Evolutionary conservation across 1,140 invertebrate species (phyloP).

Genomic region (Centruroides sculpturatus): DNA sequence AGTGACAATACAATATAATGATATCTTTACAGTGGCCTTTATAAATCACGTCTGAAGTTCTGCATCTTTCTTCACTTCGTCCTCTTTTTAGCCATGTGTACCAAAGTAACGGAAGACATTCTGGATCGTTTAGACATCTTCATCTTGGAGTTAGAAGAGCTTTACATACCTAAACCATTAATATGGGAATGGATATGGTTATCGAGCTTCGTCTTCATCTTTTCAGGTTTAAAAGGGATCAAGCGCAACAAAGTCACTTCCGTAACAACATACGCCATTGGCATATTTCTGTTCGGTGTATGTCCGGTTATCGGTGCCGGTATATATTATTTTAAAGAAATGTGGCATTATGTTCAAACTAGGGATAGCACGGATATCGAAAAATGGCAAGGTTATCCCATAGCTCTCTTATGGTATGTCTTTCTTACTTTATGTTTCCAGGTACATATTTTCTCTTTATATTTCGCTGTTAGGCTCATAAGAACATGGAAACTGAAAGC

Average conservation of each 20-base stretch:
- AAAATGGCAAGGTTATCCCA: conserved; percentile 60
- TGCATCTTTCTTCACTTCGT: conserved; percentile 86
- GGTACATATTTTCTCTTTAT: conserved; percentile 77
- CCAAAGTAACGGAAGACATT: conserved; percentile 76
- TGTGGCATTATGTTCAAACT: conserved; percentile 58
- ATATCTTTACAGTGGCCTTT: conserved; percentile 58
- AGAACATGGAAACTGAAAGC: conserved; percentile 48
- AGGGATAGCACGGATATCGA: conserved; percentile 26
- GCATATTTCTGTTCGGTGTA: conserved; percentile 59
- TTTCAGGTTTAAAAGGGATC: conserved; percentile 70
- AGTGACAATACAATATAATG: too few species aligned
- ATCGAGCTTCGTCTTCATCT: conserved; percentile 63
- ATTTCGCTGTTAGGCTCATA: conserved; percentile 73
- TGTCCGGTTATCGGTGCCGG: conserved; percentile 65
- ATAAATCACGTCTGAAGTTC: conserved; percentile 80
- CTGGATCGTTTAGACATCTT: conserved; percentile 84
- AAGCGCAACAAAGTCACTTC: conserved; percentile 62
- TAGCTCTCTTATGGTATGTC: conserved; percentile 83
- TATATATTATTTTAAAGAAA: conserved; percentile 65
- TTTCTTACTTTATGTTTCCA: conserved; percentile 78
- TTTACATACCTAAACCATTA: conserved; percentile 76
- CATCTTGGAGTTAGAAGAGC: conserved; percentile 81
- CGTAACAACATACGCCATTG: conserved; percentile 62
- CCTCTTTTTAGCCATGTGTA: conserved; percentile 74
- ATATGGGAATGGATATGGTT: conserved; percentile 94